Evolutionary conservation across 2,888 invertebrate species (phyloP).

Genomic region (Teleogryllus oceanicus): DNA sequence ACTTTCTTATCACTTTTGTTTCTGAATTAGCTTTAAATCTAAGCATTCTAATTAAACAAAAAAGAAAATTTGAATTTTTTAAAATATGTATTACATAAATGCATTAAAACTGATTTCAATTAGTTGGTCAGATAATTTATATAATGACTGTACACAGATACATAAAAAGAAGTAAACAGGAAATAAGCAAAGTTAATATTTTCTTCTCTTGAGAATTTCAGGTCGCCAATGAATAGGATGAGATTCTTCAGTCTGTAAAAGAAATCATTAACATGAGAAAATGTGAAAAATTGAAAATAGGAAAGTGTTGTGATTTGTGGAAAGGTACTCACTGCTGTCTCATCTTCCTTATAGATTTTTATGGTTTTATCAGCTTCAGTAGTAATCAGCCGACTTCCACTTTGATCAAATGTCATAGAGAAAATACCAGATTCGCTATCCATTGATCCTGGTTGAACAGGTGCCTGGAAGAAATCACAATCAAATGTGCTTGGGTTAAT

Average conservation of each 20-base stretch:
- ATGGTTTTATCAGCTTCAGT: constrained; percentile 99
- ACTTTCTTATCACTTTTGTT: too few relatives aligned
- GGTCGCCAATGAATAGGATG: constrained; percentile 98
- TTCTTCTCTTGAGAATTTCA: constrained; percentile 87
- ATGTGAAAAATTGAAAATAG: constrained; percentile 12
- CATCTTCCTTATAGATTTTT: constrained; percentile 97
- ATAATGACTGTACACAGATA: too few relatives aligned
- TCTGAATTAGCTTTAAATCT: too few relatives aligned
- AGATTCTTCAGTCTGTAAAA: constrained; percentile 76
- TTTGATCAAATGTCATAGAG: constrained; percentile 90
- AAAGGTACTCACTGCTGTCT: constrained; percentile 64
- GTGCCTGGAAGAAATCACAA: constrained; percentile 58
- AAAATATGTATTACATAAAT: too few relatives aligned
- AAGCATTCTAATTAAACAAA: too few relatives aligned
- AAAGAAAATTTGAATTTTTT: too few relatives aligned
- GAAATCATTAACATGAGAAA: constrained; percentile 29
- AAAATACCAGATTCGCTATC: constrained; percentile 98
- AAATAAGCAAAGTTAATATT: constrained; percentile 61
- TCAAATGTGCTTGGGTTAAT: background rate
- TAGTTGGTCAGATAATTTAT: too few relatives aligned
- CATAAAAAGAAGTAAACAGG: background rate
- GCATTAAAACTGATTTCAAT: too few relatives aligned
- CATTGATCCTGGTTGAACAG: constrained; percentile 98
- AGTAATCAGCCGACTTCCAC: constrained; percentile 91
- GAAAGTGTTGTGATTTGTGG: background rate